Conservation (phyloP, 2,888 invertebrate species). For the Acanthopleura granulata region DNA sequence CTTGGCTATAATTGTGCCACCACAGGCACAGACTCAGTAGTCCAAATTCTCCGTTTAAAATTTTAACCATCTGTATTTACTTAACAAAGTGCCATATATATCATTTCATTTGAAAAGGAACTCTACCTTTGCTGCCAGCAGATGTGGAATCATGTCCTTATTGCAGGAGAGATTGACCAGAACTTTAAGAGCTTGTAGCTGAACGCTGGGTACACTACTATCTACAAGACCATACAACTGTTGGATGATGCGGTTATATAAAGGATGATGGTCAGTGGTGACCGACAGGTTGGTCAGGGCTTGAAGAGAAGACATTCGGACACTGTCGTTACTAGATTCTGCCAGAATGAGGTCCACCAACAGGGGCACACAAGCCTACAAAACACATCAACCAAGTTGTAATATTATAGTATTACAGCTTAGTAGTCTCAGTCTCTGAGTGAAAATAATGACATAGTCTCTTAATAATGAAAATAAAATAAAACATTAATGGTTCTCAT, state of each 20-base stretch:
- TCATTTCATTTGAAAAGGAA: background rate
- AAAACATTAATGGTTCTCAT: no score
- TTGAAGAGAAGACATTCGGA: conserved; percentile 71
- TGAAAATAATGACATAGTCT: no score
- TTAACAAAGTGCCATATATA: no score
- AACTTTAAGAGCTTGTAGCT: conserved; percentile 73
- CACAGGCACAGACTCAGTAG: no score
- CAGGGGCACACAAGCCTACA: conserved; percentile 71
- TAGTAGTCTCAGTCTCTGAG: no score
- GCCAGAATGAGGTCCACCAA: conserved; percentile 69
- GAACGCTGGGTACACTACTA: conserved; percentile 66
- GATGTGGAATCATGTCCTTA: conserved; percentile 74
- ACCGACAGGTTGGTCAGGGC: conserved; percentile 74
- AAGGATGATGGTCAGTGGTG: conserved; percentile 71
- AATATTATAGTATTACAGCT: no score
- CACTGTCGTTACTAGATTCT: conserved; percentile 68
- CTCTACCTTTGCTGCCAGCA: conserved; percentile 74
- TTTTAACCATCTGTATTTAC: no score
- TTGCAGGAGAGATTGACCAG: conserved; percentile 76
- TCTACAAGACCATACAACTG: conserved; percentile 71
- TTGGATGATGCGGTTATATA: conserved; percentile 71
- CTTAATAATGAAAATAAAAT: no score
- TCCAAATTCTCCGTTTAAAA: no score
- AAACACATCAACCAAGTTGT: conserved; percentile 22
- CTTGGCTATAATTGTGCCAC: no score